phyloP scores from a whole-genome alignment of 2,113 vertebrate genomes.

The Gobio gobio region DNA sequence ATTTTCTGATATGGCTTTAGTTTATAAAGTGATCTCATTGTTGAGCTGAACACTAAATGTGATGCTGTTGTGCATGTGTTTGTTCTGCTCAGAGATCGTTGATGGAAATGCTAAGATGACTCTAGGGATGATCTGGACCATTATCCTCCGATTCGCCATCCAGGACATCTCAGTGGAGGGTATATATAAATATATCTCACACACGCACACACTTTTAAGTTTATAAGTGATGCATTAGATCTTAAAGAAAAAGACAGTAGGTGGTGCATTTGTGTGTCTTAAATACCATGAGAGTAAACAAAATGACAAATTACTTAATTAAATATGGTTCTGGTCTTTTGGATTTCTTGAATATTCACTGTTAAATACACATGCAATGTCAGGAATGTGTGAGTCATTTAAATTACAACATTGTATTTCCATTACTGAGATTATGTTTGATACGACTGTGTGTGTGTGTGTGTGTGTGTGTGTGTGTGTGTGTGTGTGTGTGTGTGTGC shows the following conservation, averaged over 20 bases:
- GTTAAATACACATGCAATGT: background rate
- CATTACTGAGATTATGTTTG: background rate
- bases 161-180: constrained; percentile 99
- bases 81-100: constrained; percentile 86
- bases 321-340: background rate
- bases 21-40: background rate
- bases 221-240: background rate
- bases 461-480: constrained; percentile 44
- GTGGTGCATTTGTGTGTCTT: background rate
- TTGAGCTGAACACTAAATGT: constrained; percentile 34
- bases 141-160: constrained; percentile 99
- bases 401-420: constrained; percentile 14
- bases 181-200: constrained; percentile 55
- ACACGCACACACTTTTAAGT: background rate
- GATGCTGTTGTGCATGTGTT: constrained; percentile 15
- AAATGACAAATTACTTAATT: background rate
- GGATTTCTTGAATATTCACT: background rate
- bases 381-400: constrained; percentile 25
- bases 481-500: constrained; percentile 53
- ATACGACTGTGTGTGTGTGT: constrained; percentile 10
- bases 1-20: background rate
- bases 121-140: constrained; percentile 99
- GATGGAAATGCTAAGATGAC: constrained; percentile 99
- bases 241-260: background rate
- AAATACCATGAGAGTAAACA: background rate